Evolutionary conservation across 2,888 invertebrate genomes (phyloP), one percentile per base, ranked within the genome.

Genomic region (Cyclophora albipunctata): DNA sequence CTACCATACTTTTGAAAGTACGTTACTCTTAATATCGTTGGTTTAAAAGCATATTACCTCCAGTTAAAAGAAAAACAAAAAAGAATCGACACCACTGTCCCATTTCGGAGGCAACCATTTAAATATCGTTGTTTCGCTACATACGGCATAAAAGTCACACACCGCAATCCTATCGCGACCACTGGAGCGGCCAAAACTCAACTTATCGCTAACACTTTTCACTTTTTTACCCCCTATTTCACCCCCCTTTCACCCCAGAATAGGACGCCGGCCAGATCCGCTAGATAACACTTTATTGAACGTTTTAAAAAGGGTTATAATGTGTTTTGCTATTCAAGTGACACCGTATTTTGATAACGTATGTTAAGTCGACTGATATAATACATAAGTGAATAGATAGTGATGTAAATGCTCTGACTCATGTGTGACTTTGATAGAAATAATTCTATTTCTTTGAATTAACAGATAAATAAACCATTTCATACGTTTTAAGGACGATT

Each of bases 131-230:
- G 45, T 43, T 42, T 40, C 35, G 40, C 50, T 51, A 46, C 55
- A 59, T 54, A 58, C 57, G 37, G 52, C 37, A 37, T 53, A 46
- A 55, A 62, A 58, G 45, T 60, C 59, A 61, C 65, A 57, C 56
- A 55, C 42, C 71, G 58, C 52, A 61, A 67, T 65, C 81, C 77
- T 78, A 78, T 65, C 62, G 50, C 62, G 62, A 59, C 68, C 67
- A 60, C 63, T 37, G 4, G 37, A 5, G 66, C 73, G 67, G 78
- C 78, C 81, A 79, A 81, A 79, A 75, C 70, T 62, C 64, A 37
- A 59, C 71, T 81, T 84, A 84, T 84, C 84, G 61, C 68, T 75
- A 74, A 69, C 83, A 85, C 81, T 86, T 86, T 86, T 84, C 84
- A 84, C 84, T 81, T 84, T 84, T 85, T 85, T 83, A 5, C 37